Percentiles rank a stretch among this genome's conserved stretches.
phyloP scores from a whole-genome alignment of 2,113 vertebrate species.

The Collichthys lucidus region DNA sequence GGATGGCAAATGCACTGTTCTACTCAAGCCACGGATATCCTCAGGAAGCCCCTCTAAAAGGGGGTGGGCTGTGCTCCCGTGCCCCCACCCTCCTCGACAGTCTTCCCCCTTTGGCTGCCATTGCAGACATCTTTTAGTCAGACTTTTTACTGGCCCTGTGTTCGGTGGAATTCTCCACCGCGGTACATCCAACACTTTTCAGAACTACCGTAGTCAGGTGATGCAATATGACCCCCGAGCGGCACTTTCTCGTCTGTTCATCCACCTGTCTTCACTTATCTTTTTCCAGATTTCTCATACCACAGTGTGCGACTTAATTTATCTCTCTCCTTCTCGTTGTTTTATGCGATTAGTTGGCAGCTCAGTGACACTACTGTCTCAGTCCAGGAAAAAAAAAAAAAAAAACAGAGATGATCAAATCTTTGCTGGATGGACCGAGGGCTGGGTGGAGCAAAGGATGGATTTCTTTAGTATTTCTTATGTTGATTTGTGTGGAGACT shows the following conservation, averaged over 20 bases:
- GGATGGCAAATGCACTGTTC: slow-evolving; percentile 56
- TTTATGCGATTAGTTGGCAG: slow-evolving; percentile 2
- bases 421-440: not conserved
- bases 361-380: not conserved
- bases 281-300: slow-evolving; percentile 9
- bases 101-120: slow-evolving; percentile 16
- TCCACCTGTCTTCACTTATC: not conserved
- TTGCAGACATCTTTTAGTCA: slow-evolving; percentile 59
- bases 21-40: slow-evolving; percentile 77
- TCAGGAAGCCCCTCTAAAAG: slow-evolving; percentile 76
- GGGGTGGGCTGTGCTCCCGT: slow-evolving; percentile 65
- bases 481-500: slow-evolving; percentile 8
- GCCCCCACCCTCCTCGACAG: slow-evolving; percentile 63
- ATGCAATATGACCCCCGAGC: slow-evolving; percentile 4
- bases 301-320: not conserved
- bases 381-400: slow-evolving; percentile 11
- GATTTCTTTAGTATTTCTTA: slow-evolving; percentile 14
- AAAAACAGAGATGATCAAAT: not conserved
- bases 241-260: not conserved
- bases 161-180: slow-evolving; percentile 3
- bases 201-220: not conserved
- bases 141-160: not conserved
- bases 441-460: slow-evolving; percentile 39
- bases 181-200: not conserved
- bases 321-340: not conserved